Conservation (phyloP, 2,888 invertebrate genomes). For the Ormyrus rosae region DNA sequence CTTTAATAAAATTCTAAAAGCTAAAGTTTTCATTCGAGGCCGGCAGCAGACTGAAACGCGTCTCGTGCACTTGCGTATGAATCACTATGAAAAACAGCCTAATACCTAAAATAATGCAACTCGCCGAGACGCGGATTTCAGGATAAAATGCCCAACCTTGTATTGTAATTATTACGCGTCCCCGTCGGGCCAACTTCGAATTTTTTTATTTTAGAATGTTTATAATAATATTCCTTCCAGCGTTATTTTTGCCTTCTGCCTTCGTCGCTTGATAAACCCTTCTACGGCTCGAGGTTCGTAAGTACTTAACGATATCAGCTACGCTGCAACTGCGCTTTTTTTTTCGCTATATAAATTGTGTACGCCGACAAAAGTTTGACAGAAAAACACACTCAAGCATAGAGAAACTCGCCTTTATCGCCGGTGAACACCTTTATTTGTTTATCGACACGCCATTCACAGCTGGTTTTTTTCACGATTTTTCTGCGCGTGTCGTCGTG, state of each 20-base stretch:
- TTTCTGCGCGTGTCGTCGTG: background rate
- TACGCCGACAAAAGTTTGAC: slow-evolving; percentile 36
- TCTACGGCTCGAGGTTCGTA: slow-evolving; percentile 5
- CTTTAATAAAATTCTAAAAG: slow-evolving; percentile 50
- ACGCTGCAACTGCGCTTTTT: slow-evolving; percentile 4
- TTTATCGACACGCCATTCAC: background rate
- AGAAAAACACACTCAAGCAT: slow-evolving; percentile 4
- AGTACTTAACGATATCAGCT: slow-evolving; percentile 28
- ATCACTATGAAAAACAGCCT: slow-evolving; percentile 47
- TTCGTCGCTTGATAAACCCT: background rate
- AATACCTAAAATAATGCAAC: slow-evolving; percentile 44
- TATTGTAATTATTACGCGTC: background rate
- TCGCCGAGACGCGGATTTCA: slow-evolving; percentile 37
- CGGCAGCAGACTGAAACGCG: slow-evolving; percentile 45
- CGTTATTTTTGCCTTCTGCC: background rate
- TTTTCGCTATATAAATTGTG: slow-evolving; percentile 1
- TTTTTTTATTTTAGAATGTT: slow-evolving; percentile 40
- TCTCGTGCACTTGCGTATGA: slow-evolving; percentile 28
- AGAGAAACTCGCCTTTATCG: background rate
- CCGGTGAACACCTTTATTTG: slow-evolving; percentile 4
- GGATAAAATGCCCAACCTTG: slow-evolving; percentile 32
- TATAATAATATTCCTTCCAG: background rate
- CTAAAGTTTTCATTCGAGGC: slow-evolving; percentile 36
- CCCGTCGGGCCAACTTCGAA: background rate
- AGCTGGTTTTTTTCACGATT: background rate